Evolutionary conservation across 2,797 vertebrate genomes (phyloP).

Genomic region (Pyrrhura leucotis): DNA sequence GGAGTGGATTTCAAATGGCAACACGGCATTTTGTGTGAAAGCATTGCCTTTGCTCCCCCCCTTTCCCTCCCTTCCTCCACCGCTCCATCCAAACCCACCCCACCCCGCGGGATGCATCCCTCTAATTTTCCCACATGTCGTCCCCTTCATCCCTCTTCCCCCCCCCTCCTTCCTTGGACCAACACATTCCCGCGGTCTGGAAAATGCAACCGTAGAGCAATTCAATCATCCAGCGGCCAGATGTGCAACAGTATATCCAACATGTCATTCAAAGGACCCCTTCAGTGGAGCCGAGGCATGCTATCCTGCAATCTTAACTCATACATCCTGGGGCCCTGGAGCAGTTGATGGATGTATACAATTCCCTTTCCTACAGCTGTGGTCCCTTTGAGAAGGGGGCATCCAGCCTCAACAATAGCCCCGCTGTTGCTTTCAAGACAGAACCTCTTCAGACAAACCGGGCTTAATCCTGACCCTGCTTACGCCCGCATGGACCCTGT

Average conservation of each 20-base stretch:
- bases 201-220: constrained; percentile 51
- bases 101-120: constrained; percentile 1
- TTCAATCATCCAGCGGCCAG: constrained; percentile 57
- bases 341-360: constrained; percentile 71
- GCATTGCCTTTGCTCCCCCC: neutral
- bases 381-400: constrained; percentile 62
- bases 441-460: constrained; percentile 46
- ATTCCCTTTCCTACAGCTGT: constrained; percentile 72
- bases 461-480: constrained; percentile 42
- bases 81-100: constrained; percentile 30
- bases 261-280: constrained; percentile 68
- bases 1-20: constrained; percentile 69
- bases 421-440: constrained; percentile 69
- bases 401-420: constrained; percentile 68
- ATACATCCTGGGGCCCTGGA: constrained; percentile 71
- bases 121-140: constrained; percentile 46
- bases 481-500: neutral
- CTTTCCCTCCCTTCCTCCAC: neutral
- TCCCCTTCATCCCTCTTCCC: neutral
- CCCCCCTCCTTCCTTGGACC: neutral
- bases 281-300: constrained; percentile 66
- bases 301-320: constrained; percentile 70
- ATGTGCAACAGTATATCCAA: constrained; percentile 68
- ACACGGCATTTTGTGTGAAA: constrained; percentile 59
- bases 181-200: constrained; percentile 53